These are phyloP conservation scores for Scarus forsteni DNA, from an alignment of 2,797 vertebrate genomes.

Conservation along the genomic window DNA sequence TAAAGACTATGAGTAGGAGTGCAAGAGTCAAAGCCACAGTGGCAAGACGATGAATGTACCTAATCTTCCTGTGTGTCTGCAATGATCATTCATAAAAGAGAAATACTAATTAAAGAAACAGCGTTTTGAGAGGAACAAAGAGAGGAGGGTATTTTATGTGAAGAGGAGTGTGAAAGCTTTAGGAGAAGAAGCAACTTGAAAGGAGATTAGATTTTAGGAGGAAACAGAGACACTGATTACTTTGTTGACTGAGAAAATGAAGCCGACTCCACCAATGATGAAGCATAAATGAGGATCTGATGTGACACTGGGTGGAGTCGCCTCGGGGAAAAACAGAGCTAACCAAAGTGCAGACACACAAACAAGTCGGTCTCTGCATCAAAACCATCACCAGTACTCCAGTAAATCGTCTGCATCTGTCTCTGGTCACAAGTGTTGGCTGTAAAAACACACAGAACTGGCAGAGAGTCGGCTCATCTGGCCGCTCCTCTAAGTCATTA, in stretches of 20 bases:
- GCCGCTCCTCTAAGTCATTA: slow-evolving; percentile 36
- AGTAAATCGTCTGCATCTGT: slow-evolving; percentile 44
- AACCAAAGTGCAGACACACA: slow-evolving; percentile 12
- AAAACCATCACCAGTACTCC: slow-evolving; percentile 18
- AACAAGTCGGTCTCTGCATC: slow-evolving; percentile 14
- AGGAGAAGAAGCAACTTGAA: background rate
- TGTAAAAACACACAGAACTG: slow-evolving; percentile 31
- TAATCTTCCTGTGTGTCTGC: slow-evolving; percentile 20
- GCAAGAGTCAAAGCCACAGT: slow-evolving; percentile 48
- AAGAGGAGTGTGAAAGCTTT: background rate
- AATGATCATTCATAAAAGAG: slow-evolving; percentile 43
- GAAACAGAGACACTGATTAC: slow-evolving; percentile 5
- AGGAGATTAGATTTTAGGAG: background rate
- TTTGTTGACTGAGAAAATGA: slow-evolving; percentile 11
- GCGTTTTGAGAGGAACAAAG: slow-evolving; percentile 12
- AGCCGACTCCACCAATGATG: background rate
- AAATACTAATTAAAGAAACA: slow-evolving; percentile 58
- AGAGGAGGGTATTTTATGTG: slow-evolving; percentile 8
- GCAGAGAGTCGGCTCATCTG: slow-evolving; percentile 43
- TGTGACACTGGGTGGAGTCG: slow-evolving; percentile 12
- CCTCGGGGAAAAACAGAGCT: slow-evolving; percentile 3
- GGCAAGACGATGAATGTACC: slow-evolving; percentile 40
- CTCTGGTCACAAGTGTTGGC: slow-evolving; percentile 38
- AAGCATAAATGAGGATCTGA: slow-evolving; percentile 12
- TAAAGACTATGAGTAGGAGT: slow-evolving; percentile 46